These are phyloP conservation scores for Drosophila subobscura DNA, from an alignment of 1,140 invertebrate genomes.

Conservation along the genomic window DNA sequence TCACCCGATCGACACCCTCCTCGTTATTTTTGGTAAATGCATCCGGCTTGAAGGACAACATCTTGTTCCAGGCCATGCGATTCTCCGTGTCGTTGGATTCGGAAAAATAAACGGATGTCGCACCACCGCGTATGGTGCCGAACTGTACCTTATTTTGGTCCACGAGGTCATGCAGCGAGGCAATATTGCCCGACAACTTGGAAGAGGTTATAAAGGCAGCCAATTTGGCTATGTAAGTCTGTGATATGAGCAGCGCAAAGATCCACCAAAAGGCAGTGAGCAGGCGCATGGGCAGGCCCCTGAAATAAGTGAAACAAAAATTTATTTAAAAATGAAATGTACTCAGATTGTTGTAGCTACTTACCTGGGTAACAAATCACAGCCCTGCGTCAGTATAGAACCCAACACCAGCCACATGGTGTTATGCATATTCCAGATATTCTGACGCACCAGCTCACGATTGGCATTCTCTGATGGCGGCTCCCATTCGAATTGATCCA, in stretches of 20 bases:
- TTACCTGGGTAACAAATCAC: constrained; percentile 91
- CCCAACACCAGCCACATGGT: constrained; percentile 91
- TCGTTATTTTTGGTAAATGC: constrained; percentile 92
- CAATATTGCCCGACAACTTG: constrained; percentile 92
- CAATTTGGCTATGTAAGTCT: constrained; percentile 97
- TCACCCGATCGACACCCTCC: constrained; percentile 92
- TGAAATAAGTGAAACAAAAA: constrained; percentile 60
- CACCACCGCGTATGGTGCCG: constrained; percentile 90
- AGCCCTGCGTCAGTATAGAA: constrained; percentile 91
- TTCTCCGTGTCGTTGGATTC: constrained; percentile 90
- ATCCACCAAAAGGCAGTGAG: constrained; percentile 97
- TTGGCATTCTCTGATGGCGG: constrained; percentile 89
- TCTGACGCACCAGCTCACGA: constrained; percentile 89
- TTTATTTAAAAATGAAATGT: not conserved
- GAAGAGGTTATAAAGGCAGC: constrained; percentile 96
- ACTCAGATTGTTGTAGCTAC: constrained; percentile 16
- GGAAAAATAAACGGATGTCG: constrained; percentile 85
- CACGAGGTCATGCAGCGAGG: constrained; percentile 93
- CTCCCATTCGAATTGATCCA: constrained; percentile 89
- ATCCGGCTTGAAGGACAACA: constrained; percentile 90
- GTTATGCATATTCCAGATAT: constrained; percentile 90
- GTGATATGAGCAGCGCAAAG: constrained; percentile 96
- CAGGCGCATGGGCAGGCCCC: constrained; percentile 92
- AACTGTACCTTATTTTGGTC: constrained; percentile 95
- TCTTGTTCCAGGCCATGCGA: constrained; percentile 90